Base-by-base conservation (phyloP, 2,113 vertebrate genomes). In the Thamnaconus septentrionalis region DNA sequence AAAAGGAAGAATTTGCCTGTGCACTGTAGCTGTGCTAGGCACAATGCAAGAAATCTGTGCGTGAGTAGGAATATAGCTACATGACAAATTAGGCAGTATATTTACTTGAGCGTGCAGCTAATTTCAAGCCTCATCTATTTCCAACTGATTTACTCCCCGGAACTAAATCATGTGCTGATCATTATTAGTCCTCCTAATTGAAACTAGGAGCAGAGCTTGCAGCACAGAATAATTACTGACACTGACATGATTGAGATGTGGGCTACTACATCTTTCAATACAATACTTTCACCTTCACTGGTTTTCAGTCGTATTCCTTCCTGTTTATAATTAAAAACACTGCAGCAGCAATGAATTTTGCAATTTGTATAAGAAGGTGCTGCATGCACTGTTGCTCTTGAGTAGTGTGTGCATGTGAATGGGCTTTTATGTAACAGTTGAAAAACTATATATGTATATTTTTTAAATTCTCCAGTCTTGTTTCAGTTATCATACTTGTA, bases 161-260 rank as follows among this genome's bases (percentile, higher is more conserved):
- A 64, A 56, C 6, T 41, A 41, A 18, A 50, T 12, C 2, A 41
- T 47, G n/a, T 44, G 2, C 49, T 41, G 18, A 68, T 50, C 5
- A 59, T 59, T 18, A 31, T 11, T 6, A 41, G 43, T 40, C 57
- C 4, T 18, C 4, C 12, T 53, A 3, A 53, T 53, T 53, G n/a
- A 57, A 43, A 18, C 2, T 8, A 7, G n/a, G 10, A 31, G 18
- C 18, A 31, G 18, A 53, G 54, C 40, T 58, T 41, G 62, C 44
- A 44, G 50, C 41, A 31, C 59, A 53, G 41, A 18, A 63, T 3
- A 59, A 50, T 63, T 7, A 68, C 65, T 55, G 50, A 6, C 59
- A 50, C 31, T 55, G 49, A 64, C 12, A 48, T 66, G 65, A 74
- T 73, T 39, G 64, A 62, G 49, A 9, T 48, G 53, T 67, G 43